Base-by-base conservation (phyloP, 2,888 invertebrate genomes). In the Orthosia gothica region DNA sequence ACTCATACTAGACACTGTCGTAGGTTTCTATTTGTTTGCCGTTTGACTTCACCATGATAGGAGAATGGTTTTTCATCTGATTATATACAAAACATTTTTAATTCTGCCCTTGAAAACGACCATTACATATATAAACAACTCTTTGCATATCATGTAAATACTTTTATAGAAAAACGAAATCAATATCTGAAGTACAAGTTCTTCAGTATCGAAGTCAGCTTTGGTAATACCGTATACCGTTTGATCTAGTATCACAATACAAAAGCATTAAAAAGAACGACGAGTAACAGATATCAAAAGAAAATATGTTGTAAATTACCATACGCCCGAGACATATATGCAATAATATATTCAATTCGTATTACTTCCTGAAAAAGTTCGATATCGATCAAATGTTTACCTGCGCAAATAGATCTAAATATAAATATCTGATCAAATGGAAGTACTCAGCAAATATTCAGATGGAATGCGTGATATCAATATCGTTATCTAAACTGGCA, bases 391-490 rank as follows among this genome's bases (percentile, higher is more conserved):
- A 81, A 79, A 72, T 63, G 62, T 71, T 83, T 79, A 81, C 68
- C 76, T 68, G 32, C 15, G 26, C 64, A 61, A 67, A 81, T 68
- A 75, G 12, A 70, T 62, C 70, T n/a, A 82, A 81, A 67, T 69
- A 69, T 57, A 61, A 67, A 80, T 66, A 59, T 57, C 62, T 58
- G 55, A 66, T 71, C 76, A 76, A 63, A 63, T 58, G 52, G 32
- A 76, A 68, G 59, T 64, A 70, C 82, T 85, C 63, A 70, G 74
- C 77, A 70, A 76, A 85, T 76, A 87, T 66, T 64, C 66, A 58
- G 64, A 76, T 77, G 32, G 54, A 74, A 74, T 81, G 57, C 61
- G 63, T 72, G 65, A 76, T 82, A 87, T 70, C 68, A 61, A 81
- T 70, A 76, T 85, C 72, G 70, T 82, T 78, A 82, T 71, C 75